phyloP scores from a whole-genome alignment of 2,888 invertebrate genomes.

The Drosophila ochracea region DNA sequence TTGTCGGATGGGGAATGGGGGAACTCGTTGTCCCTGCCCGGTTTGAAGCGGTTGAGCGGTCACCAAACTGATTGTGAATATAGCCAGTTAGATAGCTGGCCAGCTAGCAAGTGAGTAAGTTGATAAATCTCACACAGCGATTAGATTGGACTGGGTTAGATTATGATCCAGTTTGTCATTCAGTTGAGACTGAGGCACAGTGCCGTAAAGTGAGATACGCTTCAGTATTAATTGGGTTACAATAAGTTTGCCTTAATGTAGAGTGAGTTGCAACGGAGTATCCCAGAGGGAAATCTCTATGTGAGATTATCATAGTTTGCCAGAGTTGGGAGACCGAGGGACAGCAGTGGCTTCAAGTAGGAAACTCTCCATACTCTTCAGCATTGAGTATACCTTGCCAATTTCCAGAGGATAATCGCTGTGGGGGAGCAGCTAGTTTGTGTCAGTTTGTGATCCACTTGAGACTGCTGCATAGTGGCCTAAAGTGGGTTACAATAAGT shows the following conservation, averaged over 20 bases:
- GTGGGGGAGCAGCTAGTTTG: background rate
- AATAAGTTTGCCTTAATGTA: background rate
- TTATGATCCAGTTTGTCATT: background rate
- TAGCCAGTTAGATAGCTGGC: slow-evolving; percentile 1
- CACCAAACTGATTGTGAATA: slow-evolving; percentile 36
- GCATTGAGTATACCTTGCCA: background rate
- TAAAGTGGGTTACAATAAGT: background rate
- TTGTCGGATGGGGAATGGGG: background rate
- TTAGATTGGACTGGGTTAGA: slow-evolving; percentile 42
- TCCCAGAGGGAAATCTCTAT: background rate
- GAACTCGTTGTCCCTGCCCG: slow-evolving; percentile 4
- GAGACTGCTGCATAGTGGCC: background rate
- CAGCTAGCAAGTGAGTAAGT: background rate
- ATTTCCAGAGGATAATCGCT: no score
- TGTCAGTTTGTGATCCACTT: background rate
- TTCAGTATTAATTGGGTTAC: background rate
- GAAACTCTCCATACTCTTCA: background rate
- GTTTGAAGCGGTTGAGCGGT: slow-evolving; percentile 34
- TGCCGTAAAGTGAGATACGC: background rate
- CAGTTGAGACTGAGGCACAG: background rate
- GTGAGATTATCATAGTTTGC: slow-evolving; percentile 9
- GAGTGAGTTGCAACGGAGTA: background rate
- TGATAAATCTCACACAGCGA: slow-evolving; percentile 63
- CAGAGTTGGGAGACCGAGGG: background rate
- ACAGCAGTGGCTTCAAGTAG: background rate